These are phyloP conservation scores for Macquaria ambigua DNA, from an alignment of 2,113 vertebrate species.

Conservation along the genomic window DNA sequence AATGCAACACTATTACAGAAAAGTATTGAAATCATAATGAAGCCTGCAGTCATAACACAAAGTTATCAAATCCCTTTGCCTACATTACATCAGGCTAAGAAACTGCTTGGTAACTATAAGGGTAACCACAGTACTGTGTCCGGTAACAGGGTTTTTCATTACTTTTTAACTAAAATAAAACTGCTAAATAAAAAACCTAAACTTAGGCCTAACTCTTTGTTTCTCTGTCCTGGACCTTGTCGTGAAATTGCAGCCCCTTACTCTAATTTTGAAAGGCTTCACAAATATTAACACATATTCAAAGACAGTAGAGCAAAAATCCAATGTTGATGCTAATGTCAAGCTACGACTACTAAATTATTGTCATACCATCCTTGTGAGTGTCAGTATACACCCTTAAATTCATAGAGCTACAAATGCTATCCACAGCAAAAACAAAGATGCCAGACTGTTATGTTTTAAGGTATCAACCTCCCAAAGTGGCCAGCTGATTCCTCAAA, in stretches of 20 bases:
- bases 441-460: not conserved
- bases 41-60: not conserved
- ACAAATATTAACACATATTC: not conserved
- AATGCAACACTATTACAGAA: conserved; percentile 8
- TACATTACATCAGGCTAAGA: conserved; percentile 8
- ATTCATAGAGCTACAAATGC: not conserved
- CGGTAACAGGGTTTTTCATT: not conserved
- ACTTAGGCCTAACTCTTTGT: not conserved
- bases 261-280: not conserved
- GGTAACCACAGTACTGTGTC: not conserved
- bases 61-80: conserved; percentile 16
- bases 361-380: not conserved
- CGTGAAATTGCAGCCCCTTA: not conserved
- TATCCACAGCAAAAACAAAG: too few species aligned
- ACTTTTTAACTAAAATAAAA: not conserved
- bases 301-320: not conserved
- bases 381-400: not conserved
- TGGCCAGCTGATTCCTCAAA: not conserved
- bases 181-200: not conserved
- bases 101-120: not conserved
- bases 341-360: not conserved
- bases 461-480: not conserved
- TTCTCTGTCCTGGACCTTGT: not conserved
- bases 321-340: not conserved
- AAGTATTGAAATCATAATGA: conserved; percentile 5